These are phyloP conservation scores for Xenopus laevis DNA, from an alignment of 2,113 vertebrate genomes.

Conservation along the genomic window DNA sequence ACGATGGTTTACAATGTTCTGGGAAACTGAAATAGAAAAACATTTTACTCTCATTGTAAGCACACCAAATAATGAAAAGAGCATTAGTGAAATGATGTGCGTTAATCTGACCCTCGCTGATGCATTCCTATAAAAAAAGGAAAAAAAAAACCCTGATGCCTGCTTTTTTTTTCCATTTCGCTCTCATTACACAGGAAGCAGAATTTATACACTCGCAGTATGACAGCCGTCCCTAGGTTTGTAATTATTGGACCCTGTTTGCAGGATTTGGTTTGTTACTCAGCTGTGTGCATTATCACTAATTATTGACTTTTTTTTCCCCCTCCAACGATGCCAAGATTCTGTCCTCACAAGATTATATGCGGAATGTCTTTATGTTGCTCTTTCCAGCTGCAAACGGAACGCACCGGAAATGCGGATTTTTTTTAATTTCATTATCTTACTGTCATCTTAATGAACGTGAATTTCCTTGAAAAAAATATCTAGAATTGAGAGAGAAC, in stretches of 20 bases:
- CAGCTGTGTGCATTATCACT: conserved; percentile 55
- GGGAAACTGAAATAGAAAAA: conserved; percentile 59
- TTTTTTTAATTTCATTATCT: conserved; percentile 20
- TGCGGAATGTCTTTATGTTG: conserved; percentile 10
- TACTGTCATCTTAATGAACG: too few species aligned
- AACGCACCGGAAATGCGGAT: background rate
- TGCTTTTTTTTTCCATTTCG: conserved; percentile 60
- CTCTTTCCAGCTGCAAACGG: background rate
- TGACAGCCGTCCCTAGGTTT: conserved; percentile 55
- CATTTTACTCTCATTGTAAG: conserved; percentile 59
- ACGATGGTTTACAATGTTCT: conserved; percentile 59
- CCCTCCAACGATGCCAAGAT: conserved; percentile 31
- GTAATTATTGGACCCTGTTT: conserved; percentile 61
- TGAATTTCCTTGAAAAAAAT: too few species aligned
- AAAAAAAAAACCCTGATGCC: conserved; percentile 55
- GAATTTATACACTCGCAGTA: conserved; percentile 53
- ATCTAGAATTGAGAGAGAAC: too few species aligned
- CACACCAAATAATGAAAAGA: conserved; percentile 60
- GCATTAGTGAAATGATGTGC: conserved; percentile 62
- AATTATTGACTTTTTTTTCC: conserved; percentile 46
- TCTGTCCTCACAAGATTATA: conserved; percentile 10
- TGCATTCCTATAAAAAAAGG: conserved; percentile 56
- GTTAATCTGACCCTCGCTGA: conserved; percentile 58
- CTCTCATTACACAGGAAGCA: conserved; percentile 60
- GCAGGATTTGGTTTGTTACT: conserved; percentile 52